These are phyloP conservation scores for Otus sunia DNA, from an alignment of 2,113 vertebrate species.

Conservation along the genomic window DNA sequence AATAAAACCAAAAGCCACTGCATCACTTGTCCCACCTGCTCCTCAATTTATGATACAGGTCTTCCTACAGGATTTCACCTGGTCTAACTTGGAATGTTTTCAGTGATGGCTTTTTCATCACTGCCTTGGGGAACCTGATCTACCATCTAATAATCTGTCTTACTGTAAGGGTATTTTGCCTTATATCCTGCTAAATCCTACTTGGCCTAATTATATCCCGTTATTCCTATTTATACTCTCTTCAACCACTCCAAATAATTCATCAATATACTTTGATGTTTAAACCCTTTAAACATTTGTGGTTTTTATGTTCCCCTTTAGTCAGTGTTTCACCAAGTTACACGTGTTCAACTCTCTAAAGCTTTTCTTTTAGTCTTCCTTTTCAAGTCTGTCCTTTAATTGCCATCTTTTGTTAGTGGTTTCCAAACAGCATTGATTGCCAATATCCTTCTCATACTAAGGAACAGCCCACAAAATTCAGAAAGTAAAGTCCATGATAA, in stretches of 20 bases:
- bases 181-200: not conserved
- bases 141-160: not conserved
- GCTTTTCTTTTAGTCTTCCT: not conserved
- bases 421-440: not conserved
- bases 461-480: not conserved
- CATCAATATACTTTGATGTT: not conserved
- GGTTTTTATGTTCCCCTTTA: not conserved
- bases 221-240: not conserved
- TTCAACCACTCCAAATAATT: not conserved
- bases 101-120: not conserved
- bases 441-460: not conserved
- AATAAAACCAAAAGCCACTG: not conserved
- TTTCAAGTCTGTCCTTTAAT: not conserved
- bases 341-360: not conserved
- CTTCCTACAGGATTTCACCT: not conserved
- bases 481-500: not conserved
- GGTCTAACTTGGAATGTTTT: not conserved
- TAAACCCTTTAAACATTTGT: constrained; percentile 4
- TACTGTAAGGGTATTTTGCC: not conserved
- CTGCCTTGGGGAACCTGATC: not conserved
- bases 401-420: not conserved
- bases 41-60: not conserved
- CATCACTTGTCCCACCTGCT: not conserved
- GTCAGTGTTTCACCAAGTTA: not conserved
- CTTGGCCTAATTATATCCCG: not conserved